Evolutionary conservation across 2,797 vertebrate genomes (phyloP), one percentile per base, ranked within the genome.

Genomic region (Eidolon dupreanum): DNA sequence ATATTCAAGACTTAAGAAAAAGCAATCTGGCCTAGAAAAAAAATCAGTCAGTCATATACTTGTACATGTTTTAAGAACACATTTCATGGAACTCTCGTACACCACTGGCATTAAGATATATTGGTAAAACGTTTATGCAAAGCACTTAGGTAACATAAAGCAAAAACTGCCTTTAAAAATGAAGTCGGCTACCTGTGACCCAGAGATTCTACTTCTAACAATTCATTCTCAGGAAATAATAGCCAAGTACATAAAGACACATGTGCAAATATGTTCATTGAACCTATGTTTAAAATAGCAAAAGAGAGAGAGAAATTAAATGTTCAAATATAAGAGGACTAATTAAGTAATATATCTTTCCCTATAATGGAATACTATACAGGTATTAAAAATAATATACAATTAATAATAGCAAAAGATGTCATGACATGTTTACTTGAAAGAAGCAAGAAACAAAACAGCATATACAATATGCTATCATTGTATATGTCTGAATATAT

Each of bases 1-100:
- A 95, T 84, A 95, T 28, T 86, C 36, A 53, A 87, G 31, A 87
- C 24, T 41, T 78, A 94, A 75, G 78, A 90, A 92, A 95, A 93
- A 93, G 46, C 36, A 82, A 82, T 5, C 13, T 85, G 33, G 43
- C 49, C 90, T 75, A 78, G 70, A 65, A 38, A 49, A 75, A 33
- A 49, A 75, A 24, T 71, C 41, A 65, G 1, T 22, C 41, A 71
- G 11, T 66, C 66, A 38, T 7, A 12, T n/a, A 74, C 17, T 17
- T 43, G 17, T 41, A 43, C 1, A 20, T 74, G 46, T 55, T 73
- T 68, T 61, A 82, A 78, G 43, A 88, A 46, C 13, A 8, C 22
- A 90, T 28, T 46, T 88, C 59, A 61, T 28, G 41, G 71, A 53
- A 41, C 65, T 83, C n/a, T 78, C 51, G n/a, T 6, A 61, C 15